Evolutionary conservation across 2,797 vertebrate genomes (phyloP), one percentile per base, ranked within the genome.

Genomic region (Erethizon dorsatum): DNA sequence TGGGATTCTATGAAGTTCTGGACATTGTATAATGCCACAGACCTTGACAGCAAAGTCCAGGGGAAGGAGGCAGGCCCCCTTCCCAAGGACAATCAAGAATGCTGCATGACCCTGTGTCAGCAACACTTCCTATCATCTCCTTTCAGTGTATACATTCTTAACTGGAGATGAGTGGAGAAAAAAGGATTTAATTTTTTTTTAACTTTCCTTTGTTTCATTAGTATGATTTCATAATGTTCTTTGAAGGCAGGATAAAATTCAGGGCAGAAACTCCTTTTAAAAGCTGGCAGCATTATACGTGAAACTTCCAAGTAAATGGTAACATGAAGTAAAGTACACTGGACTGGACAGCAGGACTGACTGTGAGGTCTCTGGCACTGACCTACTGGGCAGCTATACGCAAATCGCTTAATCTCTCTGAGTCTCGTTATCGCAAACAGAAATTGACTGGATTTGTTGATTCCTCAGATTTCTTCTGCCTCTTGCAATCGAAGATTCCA

Each of bases 181-280:
- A 65, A 57, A 10, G 26, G 22, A 59, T 59, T 95, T 94, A 31
- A 77, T 10, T 87, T 67, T 67, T 52, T 65, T 57, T 33, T 56
- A 91, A 67, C 37, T 41, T 94, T 93, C 65, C 84, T 37, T 77
- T 86, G 37, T 77, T 65, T n/a, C n/a, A 88, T 61, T 26, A 82
- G 77, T 83, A n/a, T 85, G 82, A 88, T 94, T 93, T 56, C 31
- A 89, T 13, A 50, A 85, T 65, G 15, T 3, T 93, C 61, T 95
- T n/a, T 28, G 85, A 83, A 15, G 87, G 33, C 78, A 88, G 54
- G 31, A 61, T 86, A 57, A 83, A 95, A 93, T 85, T 57, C 50
- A 67, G 83, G 52, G 45, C 24, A 94, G 67, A 65, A 54, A 4
- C 17, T 26, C 26, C 15, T 90, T 79, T 80, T 47, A 71, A 59